Evolutionary conservation across 1,140 invertebrate species (phyloP), one percentile per base, ranked within the genome.

Genomic region (Procambarus virginalis): DNA sequence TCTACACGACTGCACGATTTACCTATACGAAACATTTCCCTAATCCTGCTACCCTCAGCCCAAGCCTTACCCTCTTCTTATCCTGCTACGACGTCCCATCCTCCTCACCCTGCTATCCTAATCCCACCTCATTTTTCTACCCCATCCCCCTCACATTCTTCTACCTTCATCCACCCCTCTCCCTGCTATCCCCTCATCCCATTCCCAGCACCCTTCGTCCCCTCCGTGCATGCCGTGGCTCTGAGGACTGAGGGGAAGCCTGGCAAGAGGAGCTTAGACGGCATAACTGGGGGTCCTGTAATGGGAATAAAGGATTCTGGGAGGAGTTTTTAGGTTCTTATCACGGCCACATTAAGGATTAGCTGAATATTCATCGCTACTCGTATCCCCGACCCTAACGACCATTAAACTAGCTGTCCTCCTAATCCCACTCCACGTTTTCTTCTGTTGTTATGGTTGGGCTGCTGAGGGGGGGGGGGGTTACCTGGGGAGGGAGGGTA

Each of bases 281-380:
- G n/a, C 55, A 51, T 58, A 80, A 55, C 55, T 49, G 20, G 22
- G 55, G 49, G 49, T 34, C 78, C 78, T 55, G n/a, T 55, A 58
- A 58, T 80, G 78, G 78, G 78, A 79, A 79, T 55, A 55, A 80
- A 80, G 55, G 78, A 58, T 55, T 80, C 22, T 22, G 20, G 55
- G 49, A 58, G 17, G 55, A 34, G 34, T 55, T 34, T 55, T 80
- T 58, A 17, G 55, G 78, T 58, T 22, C 78, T 58, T 80, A 80
- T 58, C 78, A 14, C 78, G 46, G 78, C 20, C n/a, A 55, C 78
- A 80, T 80, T 58, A 80, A 80, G 78, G 78, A 80, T 80, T 80
- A 80, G 34, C 78, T 80, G 78, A 55, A 80, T 80, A 80, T 80
- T 46, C 78, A 80, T 80, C 49, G 78, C n/a, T 80, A 14, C 45